These are phyloP conservation scores for Dioctria linearis DNA, from an alignment of 2,888 invertebrate genomes.

Conservation along the genomic window DNA sequence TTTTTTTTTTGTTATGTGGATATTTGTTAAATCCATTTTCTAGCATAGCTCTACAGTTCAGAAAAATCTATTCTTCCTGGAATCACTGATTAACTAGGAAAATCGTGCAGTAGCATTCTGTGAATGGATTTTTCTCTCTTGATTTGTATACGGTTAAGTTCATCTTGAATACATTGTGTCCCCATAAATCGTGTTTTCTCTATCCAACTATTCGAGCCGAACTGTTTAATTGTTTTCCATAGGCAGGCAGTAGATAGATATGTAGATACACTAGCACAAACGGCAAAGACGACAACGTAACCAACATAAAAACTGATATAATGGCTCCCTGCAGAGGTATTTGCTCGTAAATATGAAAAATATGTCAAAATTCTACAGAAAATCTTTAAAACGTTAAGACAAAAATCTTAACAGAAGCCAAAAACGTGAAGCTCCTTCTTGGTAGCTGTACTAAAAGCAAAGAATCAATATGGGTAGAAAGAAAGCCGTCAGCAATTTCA, in stretches of 20 bases:
- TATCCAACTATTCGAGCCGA: not conserved
- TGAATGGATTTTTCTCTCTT: not conserved
- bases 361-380: slow-evolving; percentile 51
- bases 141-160: not conserved
- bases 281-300: not conserved
- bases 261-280: too few species aligned
- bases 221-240: slow-evolving; percentile 29
- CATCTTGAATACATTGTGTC: not conserved
- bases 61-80: too few species aligned
- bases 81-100: slow-evolving; percentile 15
- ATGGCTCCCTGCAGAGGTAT: slow-evolving; percentile 15
- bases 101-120: slow-evolving; percentile 38
- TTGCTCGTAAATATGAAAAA: slow-evolving; percentile 50
- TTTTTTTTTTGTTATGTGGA: too few species aligned
- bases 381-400: not conserved
- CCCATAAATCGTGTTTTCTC: not conserved
- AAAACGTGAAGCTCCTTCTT: slow-evolving; percentile 38
- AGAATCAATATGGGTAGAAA: slow-evolving; percentile 32
- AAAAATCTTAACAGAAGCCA: slow-evolving; percentile 42
- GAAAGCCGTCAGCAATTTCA: slow-evolving; percentile 27
- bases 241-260: too few species aligned
- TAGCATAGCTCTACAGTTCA: too few species aligned
- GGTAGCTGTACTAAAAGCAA: not conserved
- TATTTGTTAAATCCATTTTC: too few species aligned
- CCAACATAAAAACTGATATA: not conserved